A percentile compares a stretch with the other conserved stretches of the same genome.
Conservation (phyloP, 2,888 invertebrate genomes). For the Magallana nippona region DNA sequence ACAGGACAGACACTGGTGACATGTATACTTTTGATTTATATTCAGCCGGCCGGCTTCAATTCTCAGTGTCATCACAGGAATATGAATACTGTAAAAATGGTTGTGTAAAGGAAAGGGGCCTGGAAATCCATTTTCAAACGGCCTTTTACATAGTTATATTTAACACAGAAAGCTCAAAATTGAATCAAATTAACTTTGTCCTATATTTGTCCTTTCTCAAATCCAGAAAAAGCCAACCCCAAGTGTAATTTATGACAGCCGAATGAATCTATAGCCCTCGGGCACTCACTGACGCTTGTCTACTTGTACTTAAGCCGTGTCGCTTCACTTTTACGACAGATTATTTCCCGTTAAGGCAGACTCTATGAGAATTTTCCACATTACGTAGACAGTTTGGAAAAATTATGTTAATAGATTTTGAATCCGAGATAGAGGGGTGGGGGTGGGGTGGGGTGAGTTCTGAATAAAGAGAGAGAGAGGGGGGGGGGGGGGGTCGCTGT, state of each 20-base stretch:
- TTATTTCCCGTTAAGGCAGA: neutral
- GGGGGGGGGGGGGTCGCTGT: too few species aligned
- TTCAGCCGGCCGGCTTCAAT: neutral
- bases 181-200: slow-evolving; percentile 9
- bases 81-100: neutral
- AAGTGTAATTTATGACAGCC: slow-evolving; percentile 27
- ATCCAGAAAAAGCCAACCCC: slow-evolving; percentile 7
- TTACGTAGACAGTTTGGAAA: too few species aligned
- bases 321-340: slow-evolving; percentile 17
- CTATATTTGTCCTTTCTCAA: slow-evolving; percentile 24
- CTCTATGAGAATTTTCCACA: neutral
- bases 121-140: neutral
- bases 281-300: slow-evolving; percentile 10
- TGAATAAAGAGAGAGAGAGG: too few species aligned
- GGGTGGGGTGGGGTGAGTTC: neutral
- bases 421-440: neutral
- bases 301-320: slow-evolving; percentile 17
- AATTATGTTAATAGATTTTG: neutral
- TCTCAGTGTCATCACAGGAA: neutral
- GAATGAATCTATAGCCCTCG: neutral
- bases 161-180: neutral
- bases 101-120: neutral
- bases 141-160: neutral
- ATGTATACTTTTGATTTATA: neutral
- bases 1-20: neutral